Evolutionary conservation across 2,888 invertebrate species (phyloP), one percentile per base, ranked within the genome.

Genomic region (Philereme transversata): DNA sequence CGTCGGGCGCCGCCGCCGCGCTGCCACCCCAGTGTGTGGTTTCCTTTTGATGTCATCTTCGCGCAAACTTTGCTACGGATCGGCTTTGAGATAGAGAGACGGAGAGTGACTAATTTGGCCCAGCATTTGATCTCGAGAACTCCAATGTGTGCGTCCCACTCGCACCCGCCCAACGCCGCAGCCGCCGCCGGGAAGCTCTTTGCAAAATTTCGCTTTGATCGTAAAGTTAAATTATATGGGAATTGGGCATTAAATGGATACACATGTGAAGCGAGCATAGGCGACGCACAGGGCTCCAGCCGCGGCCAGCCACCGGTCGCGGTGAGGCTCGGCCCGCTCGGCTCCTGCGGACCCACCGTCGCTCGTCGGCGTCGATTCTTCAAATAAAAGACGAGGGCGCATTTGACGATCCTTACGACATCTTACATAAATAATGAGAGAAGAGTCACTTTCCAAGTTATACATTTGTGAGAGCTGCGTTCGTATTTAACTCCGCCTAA

Each of bases 11-110:
- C 49, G 71, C 40, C 40, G 40, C 40, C 75, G 43, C 75, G 82
- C 76, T 83, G 80, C 90, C 90, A 83, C 90, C 92, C 90, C 88
- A 88, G 88, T 91, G 89, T 91, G 91, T 91, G 91, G 92, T 91
- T 92, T 91, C 91, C 92, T 91, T 92, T 92, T 92, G 92, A 92
- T 91, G 92, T 92, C 91, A 92, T 92, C 92, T 92, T 92, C 91
- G 92, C 90, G 91, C 91, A 92, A 92, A 92, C 92, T 92, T 92
- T 92, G 91, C 92, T 91, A 88, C 92, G 90, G 91, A 92, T 92
- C 92, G 92, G 92, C 92, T 92, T 92, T 92, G 92, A 92, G 92
- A 92, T 92, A 92, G 91, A 92, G 92, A 92, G 90, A 90, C 91
- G 90, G 91, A 90, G 92, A 92, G 92, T 91, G 91, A 92, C 92